Evolutionary conservation across 2,888 invertebrate genomes (phyloP).

Genomic region (Mechanitis messenoides): DNA sequence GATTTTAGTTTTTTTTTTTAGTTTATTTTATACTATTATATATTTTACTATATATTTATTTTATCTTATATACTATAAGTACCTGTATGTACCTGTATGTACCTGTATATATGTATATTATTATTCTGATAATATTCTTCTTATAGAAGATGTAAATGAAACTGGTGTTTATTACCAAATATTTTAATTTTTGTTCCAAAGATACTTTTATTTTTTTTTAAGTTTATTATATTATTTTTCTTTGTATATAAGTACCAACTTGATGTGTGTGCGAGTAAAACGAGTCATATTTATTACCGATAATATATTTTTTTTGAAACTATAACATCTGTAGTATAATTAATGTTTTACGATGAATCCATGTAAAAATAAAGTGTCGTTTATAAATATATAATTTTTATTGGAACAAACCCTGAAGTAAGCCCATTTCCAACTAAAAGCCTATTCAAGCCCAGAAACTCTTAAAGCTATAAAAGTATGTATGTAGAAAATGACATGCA

Average conservation of each 20-base stretch:
- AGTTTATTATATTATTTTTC: constrained; percentile 41
- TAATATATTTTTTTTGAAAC: constrained; percentile 42
- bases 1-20: constrained; percentile 36
- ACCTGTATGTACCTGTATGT: constrained; percentile 9
- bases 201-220: constrained; percentile 47
- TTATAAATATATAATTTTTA: constrained; percentile 14
- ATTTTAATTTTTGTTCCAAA: constrained; percentile 64
- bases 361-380: constrained; percentile 41
- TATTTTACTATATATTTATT: constrained; percentile 22
- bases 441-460: too few species aligned
- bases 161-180: constrained; percentile 42
- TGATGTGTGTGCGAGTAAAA: constrained; percentile 47
- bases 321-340: constrained; percentile 29
- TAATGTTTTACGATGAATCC: constrained; percentile 53
- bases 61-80: constrained; percentile 27
- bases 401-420: not conserved
- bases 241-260: constrained; percentile 37
- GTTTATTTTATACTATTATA: constrained; percentile 10
- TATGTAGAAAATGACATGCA: too few species aligned
- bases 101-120: constrained; percentile 23
- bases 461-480: too few species aligned
- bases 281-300: constrained; percentile 46
- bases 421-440: too few species aligned
- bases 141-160: constrained; percentile 8
- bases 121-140: constrained; percentile 26